phyloP scores from a whole-genome alignment of 2,888 invertebrate species.

The Escarpia spicata region DNA sequence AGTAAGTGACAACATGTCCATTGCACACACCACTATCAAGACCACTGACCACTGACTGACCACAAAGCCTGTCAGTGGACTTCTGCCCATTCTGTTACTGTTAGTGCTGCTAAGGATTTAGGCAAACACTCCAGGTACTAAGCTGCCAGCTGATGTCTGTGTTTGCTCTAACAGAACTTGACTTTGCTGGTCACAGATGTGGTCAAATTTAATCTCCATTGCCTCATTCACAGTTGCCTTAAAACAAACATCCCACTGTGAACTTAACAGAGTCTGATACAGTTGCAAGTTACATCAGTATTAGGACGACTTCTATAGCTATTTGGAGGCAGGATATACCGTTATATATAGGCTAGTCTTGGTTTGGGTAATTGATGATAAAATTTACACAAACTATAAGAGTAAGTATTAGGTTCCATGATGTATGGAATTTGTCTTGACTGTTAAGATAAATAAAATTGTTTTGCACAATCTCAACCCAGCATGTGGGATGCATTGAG shows the following conservation, averaged over 20 bases:
- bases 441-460: too few species aligned
- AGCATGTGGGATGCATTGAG: too few species aligned
- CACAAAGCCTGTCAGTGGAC: neutral
- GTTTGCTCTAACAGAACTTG: neutral
- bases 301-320: too few species aligned
- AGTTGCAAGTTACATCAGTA: too few species aligned
- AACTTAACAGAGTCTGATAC: too few species aligned
- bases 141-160: neutral
- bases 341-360: too few species aligned
- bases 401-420: too few species aligned
- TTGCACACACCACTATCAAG: neutral
- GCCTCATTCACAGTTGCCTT: neutral
- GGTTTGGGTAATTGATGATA: too few species aligned
- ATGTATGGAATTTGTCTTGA: too few species aligned
- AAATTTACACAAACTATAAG: too few species aligned
- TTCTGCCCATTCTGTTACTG: neutral
- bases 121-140: neutral
- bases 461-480: too few species aligned
- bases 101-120: neutral
- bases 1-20: neutral
- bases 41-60: neutral
- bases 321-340: too few species aligned
- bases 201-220: neutral
- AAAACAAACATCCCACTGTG: neutral
- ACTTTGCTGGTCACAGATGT: neutral